Conservation (phyloP, 1,140 invertebrate genomes). For the Drosophila nannoptera region DNA sequence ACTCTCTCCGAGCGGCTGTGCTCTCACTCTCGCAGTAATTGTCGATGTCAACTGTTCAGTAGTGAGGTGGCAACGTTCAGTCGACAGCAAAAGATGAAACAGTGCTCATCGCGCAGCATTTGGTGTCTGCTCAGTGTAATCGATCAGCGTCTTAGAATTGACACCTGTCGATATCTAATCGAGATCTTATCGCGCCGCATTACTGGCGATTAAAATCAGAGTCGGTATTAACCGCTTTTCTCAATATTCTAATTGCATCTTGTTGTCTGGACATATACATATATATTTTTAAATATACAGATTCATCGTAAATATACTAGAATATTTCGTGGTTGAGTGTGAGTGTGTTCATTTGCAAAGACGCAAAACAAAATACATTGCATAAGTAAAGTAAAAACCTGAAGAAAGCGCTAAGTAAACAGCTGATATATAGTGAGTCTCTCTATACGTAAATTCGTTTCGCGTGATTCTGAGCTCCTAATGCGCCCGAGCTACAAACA, state of each 20-base stretch:
- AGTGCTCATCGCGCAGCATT: slow-evolving; percentile 75
- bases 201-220: slow-evolving; percentile 66
- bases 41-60: slow-evolving; percentile 8
- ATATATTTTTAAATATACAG: slow-evolving; percentile 9
- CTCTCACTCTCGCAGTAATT: slow-evolving; percentile 46
- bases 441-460: slow-evolving; percentile 7
- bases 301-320: not conserved
- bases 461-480: slow-evolving; percentile 30
- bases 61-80: slow-evolving; percentile 46
- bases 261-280: slow-evolving; percentile 18
- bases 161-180: slow-evolving; percentile 79
- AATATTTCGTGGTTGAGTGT: slow-evolving; percentile 19
- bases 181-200: slow-evolving; percentile 77
- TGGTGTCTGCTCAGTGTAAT: slow-evolving; percentile 74
- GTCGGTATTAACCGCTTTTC: slow-evolving; percentile 14
- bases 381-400: slow-evolving; percentile 67
- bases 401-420: slow-evolving; percentile 45
- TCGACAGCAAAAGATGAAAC: slow-evolving; percentile 79
- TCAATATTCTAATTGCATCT: slow-evolving; percentile 15
- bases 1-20: slow-evolving; percentile 7
- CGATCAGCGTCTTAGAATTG: slow-evolving; percentile 79
- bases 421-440: slow-evolving; percentile 23
- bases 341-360: slow-evolving; percentile 51
- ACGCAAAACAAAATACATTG: slow-evolving; percentile 71
- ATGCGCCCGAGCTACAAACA: slow-evolving; percentile 29